Conservation (phyloP, 64 coral and sea anemone genomes). For the Pocillopora verrucosa region DNA sequence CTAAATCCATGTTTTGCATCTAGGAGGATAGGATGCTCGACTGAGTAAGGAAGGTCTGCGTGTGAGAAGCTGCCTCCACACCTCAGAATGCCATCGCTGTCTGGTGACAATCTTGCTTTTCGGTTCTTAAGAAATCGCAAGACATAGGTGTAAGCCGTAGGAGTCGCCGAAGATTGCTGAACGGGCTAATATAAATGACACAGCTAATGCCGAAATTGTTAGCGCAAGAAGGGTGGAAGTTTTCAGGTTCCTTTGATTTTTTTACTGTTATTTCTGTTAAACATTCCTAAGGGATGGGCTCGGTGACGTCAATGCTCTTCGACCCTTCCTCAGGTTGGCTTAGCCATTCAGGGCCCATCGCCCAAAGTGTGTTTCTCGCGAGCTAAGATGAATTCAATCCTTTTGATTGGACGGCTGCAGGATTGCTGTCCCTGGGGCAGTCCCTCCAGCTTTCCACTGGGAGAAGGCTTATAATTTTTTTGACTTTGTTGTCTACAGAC, state of each 20-base stretch:
- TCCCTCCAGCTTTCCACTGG: conserved; percentile 11
- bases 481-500: conserved; percentile 26
- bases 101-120: too few relatives aligned
- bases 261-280: conserved; percentile 9
- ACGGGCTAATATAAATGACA: neutral
- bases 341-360: conserved; percentile 15
- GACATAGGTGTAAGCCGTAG: too few relatives aligned
- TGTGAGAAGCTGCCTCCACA: neutral
- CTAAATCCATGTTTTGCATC: conserved; percentile 1
- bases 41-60: neutral
- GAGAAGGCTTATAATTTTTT: conserved; percentile 3
- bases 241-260: conserved; percentile 25
- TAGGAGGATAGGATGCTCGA: conserved; percentile 5
- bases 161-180: too few relatives aligned
- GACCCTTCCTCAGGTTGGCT: neutral
- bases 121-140: too few relatives aligned
- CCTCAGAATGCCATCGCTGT: neutral
- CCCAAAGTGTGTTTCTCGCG: neutral
- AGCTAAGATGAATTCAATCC: conserved; percentile 22
- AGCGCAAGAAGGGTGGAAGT: neutral
- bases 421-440: neutral
- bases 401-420: conserved; percentile 18
- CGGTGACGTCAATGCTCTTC: neutral
- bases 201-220: neutral
- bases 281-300: conserved; percentile 5